These are phyloP conservation scores for Digitonthophagus gazella DNA, from an alignment of 2,888 invertebrate genomes.

Conservation along the genomic window DNA sequence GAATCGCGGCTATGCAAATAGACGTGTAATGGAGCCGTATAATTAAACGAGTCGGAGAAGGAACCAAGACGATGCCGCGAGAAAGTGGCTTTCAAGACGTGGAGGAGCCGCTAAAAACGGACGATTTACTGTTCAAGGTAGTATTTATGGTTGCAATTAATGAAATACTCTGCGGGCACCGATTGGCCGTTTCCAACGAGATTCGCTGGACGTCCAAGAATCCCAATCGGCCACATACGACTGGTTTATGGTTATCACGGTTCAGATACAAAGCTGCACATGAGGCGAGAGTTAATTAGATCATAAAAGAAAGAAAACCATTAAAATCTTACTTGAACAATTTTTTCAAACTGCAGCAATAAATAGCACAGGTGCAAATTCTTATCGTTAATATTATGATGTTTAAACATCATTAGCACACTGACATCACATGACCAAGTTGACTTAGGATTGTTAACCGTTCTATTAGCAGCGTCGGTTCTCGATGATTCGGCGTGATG, in stretches of 20 bases:
- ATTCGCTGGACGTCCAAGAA: constrained; percentile 18
- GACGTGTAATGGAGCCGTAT: constrained; percentile 32
- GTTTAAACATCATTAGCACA: not conserved
- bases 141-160: constrained; percentile 29
- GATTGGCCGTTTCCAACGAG: constrained; percentile 20
- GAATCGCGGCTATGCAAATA: constrained; percentile 32
- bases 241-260: constrained; percentile 23
- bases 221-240: constrained; percentile 26
- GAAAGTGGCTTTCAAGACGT: constrained; percentile 11
- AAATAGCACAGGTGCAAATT: not conserved
- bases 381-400: not conserved
- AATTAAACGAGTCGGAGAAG: constrained; percentile 32
- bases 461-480: not conserved
- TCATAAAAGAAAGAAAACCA: not conserved
- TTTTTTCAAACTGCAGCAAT: no score
- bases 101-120: constrained; percentile 21
- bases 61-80: constrained; percentile 26
- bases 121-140: constrained; percentile 20
- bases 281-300: not conserved
- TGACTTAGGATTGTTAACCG: not conserved
- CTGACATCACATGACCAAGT: not conserved
- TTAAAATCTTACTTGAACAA: no score
- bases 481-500: not conserved
- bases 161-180: constrained; percentile 24
- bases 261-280: not conserved